phyloP scores from a whole-genome alignment of 1,140 invertebrate species.

The Liolophura sinensis region DNA sequence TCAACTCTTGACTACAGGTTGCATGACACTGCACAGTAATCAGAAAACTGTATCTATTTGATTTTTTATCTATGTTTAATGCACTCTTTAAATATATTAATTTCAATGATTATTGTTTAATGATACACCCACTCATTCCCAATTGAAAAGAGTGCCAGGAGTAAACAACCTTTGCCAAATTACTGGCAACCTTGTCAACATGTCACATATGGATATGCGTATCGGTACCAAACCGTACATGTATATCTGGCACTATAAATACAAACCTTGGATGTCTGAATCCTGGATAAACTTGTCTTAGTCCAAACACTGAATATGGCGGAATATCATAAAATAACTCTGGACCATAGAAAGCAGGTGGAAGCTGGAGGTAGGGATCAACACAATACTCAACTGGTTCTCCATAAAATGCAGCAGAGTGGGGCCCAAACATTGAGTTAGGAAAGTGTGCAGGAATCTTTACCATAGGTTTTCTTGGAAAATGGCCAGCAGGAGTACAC shows the following conservation, averaged over 20 bases:
- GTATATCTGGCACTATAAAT: too few species aligned
- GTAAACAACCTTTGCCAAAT: too few species aligned
- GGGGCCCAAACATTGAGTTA: slow-evolving; percentile 5
- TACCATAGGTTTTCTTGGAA: not conserved
- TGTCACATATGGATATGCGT: too few species aligned
- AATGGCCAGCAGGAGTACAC: not conserved
- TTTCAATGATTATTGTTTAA: too few species aligned
- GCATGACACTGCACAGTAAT: too few species aligned
- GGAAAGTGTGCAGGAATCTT: not conserved
- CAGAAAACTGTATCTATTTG: too few species aligned
- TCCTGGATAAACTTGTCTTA: slow-evolving; percentile 13
- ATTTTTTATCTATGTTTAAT: too few species aligned
- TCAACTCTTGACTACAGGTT: not conserved
- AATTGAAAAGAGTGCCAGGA: too few species aligned
- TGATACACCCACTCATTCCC: too few species aligned
- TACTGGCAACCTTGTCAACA: too few species aligned
- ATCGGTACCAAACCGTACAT: too few species aligned
- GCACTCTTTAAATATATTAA: too few species aligned
- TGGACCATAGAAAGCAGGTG: slow-evolving; percentile 10
- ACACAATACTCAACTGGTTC: slow-evolving; percentile 8
- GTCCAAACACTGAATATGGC: slow-evolving; percentile 7
- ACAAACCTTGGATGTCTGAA: slow-evolving; percentile 16
- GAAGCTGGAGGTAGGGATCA: slow-evolving; percentile 14
- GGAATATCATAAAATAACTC: slow-evolving; percentile 19
- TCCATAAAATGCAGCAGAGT: not conserved